Evolutionary conservation across 2,797 vertebrate genomes (phyloP), one percentile per base, ranked within the genome.

Genomic region (Gymnocypris eckloni): DNA sequence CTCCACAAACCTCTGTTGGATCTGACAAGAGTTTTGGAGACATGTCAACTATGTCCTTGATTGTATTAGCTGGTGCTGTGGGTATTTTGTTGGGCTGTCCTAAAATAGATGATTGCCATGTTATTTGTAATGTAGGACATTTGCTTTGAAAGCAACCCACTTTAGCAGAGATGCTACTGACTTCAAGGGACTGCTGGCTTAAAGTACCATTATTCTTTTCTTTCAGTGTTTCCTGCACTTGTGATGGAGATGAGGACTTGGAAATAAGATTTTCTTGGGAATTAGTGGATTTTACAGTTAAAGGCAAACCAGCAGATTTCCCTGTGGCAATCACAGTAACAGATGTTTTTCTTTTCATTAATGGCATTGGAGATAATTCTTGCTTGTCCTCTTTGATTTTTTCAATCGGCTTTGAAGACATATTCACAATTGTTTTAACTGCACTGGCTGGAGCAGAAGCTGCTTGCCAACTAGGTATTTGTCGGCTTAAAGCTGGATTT

Each of bases 41-140:
- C 94, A 95, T 95, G 73, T 95, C 93, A 59, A 95, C 28, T 22
- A 91, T 91, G 52, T 83, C 25, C 22, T 64, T 83, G 22, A 86
- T 76, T 72, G 78, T 43, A 64, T 81, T 81, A 72, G 82, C 82
- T 77, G 83, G 87, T 67, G 87, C 70, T 82, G 85, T 79, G 13
- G 66, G 48, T 61, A 76, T 52, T 80, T 67, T 85, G 39, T 18
- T 43, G 25, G 56, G 10, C 12, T 43, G 16, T 48, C 48, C 73
- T 73, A 59, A 79, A 67, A 77, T 1, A 83, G 59, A 76, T 41
- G 75, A 52, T 22, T 85, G 61, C 18, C 4, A 37, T 76, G 28
- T 28, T 8, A 37, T 81, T 54, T 54, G 33, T 37, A 83, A 25
- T 73, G 28, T 56, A 22, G 18, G 18, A 39, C 4, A 4, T 50